Percentiles rank a stretch among this genome's conserved stretches.
phyloP scores from a whole-genome alignment of 64 coral and sea anemone species.

The Pocillopora damicornis region DNA sequence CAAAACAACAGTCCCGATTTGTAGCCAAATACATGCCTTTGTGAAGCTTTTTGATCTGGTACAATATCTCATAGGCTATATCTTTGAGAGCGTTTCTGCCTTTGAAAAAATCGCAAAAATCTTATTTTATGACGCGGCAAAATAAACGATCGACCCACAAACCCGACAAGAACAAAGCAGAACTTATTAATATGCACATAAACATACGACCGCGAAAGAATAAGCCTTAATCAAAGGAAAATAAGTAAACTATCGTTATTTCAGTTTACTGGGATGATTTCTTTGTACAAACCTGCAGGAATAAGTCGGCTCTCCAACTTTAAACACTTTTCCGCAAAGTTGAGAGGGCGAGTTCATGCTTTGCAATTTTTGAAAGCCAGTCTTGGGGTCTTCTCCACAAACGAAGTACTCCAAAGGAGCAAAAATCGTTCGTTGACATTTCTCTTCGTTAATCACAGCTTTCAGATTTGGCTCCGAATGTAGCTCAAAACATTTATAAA shows the following conservation, averaged over 20 bases:
- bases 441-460: constrained; percentile 46
- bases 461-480: constrained; percentile 57
- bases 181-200: too few relatives aligned
- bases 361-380: constrained; percentile 69
- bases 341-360: constrained; percentile 73
- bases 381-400: constrained; percentile 68
- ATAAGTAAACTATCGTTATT: background rate
- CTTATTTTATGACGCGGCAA: too few relatives aligned
- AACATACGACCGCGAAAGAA: too few relatives aligned
- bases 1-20: too few relatives aligned
- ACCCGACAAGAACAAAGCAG: too few relatives aligned
- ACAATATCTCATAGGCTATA: too few relatives aligned
- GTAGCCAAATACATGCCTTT: too few relatives aligned
- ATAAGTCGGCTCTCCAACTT: constrained; percentile 91
- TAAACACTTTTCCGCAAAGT: constrained; percentile 85
- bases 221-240: background rate
- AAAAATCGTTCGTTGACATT: constrained; percentile 61
- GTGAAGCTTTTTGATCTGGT: too few relatives aligned
- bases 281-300: constrained; percentile 74
- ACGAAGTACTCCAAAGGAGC: constrained; percentile 80
- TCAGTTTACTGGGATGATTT: background rate
- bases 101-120: too few relatives aligned
- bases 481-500: constrained; percentile 63
- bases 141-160: too few relatives aligned
- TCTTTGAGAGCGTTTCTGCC: too few relatives aligned